Conservation (phyloP, 2,113 vertebrate genomes). For the Acrocephalus kingi region DNA sequence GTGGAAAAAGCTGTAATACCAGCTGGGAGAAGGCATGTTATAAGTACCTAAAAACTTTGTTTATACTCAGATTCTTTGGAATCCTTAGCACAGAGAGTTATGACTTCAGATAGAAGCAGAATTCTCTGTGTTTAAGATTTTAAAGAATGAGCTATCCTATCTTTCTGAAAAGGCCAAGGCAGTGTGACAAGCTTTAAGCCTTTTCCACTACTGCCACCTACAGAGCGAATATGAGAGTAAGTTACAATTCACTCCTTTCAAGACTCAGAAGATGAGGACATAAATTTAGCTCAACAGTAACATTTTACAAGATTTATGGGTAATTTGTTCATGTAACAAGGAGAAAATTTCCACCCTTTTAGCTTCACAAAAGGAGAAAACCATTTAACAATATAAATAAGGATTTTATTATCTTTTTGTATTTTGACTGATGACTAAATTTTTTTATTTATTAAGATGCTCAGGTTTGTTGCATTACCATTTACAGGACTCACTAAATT, state of each 20-base stretch:
- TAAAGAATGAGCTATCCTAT: background rate
- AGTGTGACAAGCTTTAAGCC: background rate
- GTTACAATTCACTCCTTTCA: background rate
- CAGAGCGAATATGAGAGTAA: background rate
- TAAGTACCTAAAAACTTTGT: background rate
- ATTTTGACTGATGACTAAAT: background rate
- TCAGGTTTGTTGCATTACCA: background rate
- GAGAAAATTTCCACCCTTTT: background rate
- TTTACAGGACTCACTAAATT: background rate
- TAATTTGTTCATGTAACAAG: background rate
- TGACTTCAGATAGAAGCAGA: background rate
- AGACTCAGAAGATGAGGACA: background rate
- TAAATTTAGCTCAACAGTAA: background rate
- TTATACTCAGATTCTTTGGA: background rate
- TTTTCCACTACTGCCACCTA: slow-evolving; percentile 57
- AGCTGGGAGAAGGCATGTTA: rapidly evolving
- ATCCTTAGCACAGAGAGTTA: background rate
- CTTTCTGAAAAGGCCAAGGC: background rate
- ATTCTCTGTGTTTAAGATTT: background rate
- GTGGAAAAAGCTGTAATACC: background rate
- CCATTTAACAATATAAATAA: background rate
- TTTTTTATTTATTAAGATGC: background rate
- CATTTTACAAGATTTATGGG: background rate
- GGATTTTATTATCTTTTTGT: background rate
- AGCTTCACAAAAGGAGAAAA: background rate